Evolutionary conservation across 2,797 vertebrate genomes (phyloP).

Genomic region (Acanthis flammea): DNA sequence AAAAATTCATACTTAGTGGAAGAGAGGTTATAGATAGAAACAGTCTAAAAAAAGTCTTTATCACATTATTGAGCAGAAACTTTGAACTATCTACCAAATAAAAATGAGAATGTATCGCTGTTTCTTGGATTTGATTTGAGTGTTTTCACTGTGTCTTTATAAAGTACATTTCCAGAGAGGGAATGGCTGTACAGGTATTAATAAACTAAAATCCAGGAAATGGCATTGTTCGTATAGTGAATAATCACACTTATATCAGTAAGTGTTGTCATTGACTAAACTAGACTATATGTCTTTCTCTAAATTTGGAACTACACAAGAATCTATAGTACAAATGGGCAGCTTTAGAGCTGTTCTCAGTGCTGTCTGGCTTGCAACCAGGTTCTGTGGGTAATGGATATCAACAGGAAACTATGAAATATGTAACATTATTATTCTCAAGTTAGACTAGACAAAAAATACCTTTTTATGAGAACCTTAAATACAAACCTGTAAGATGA

Average conservation of each 20-base stretch:
- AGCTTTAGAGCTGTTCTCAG: not conserved
- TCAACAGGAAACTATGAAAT: not conserved
- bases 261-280: not conserved
- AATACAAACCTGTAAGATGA: slow-evolving; percentile 85
- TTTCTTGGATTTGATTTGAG: not conserved
- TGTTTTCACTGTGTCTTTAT: not conserved
- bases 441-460: not conserved
- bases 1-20: not conserved
- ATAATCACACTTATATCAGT: not conserved
- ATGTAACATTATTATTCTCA: not conserved
- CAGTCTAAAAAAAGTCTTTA: not conserved
- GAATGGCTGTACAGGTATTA: not conserved
- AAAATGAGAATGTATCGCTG: not conserved
- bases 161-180: not conserved
- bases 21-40: not conserved
- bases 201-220: not conserved
- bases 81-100: not conserved
- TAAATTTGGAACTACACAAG: not conserved
- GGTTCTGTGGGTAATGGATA: not conserved
- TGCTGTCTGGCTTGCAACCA: not conserved
- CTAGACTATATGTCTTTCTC: not conserved
- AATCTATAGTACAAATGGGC: not conserved
- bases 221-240: not conserved
- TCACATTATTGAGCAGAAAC: not conserved
- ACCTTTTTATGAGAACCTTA: not conserved